Evolutionary conservation across 2,797 vertebrate species (phyloP).

Genomic region (Cichlasoma orientale): DNA sequence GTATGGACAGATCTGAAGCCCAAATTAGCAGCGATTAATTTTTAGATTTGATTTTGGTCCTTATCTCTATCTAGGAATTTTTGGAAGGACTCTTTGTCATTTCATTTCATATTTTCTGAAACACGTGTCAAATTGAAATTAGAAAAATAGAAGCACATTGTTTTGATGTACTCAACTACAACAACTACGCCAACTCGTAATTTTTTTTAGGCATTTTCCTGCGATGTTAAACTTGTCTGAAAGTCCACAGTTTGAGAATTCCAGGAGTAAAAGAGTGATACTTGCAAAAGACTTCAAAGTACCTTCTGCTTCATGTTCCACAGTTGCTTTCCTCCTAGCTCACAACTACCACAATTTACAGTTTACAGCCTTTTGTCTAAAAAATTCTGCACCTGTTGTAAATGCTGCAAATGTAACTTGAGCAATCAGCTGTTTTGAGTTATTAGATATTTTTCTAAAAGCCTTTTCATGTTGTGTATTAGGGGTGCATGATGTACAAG

Average conservation of each 20-base stretch:
- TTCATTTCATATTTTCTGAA: not conserved
- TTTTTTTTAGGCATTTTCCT: not conserved
- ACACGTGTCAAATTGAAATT: not conserved
- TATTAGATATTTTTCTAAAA: constrained; percentile 68
- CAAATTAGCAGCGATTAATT: not conserved
- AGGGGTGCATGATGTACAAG: constrained; percentile 55
- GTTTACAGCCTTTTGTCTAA: constrained; percentile 45
- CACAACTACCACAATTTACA: constrained; percentile 32
- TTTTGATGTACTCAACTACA: not conserved
- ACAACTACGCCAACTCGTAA: not conserved
- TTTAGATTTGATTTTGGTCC: not conserved
- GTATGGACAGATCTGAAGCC: not conserved
- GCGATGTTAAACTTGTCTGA: not conserved
- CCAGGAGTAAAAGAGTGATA: constrained; percentile 7
- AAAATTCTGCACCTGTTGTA: constrained; percentile 51
- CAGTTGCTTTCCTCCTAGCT: constrained; percentile 7
- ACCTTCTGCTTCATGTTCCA: not conserved
- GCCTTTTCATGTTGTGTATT: constrained; percentile 68
- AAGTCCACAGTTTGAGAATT: constrained; percentile 13
- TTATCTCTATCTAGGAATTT: not conserved
- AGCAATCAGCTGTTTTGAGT: constrained; percentile 46
- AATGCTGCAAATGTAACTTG: constrained; percentile 38
- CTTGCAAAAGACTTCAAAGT: constrained; percentile 30
- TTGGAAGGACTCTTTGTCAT: too few species aligned
- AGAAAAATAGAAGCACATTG: not conserved